A percentile compares a stretch with the other conserved stretches of the same genome.
Conservation (phyloP, 2,888 invertebrate genomes). For the Lordiphosa fenestrarum region DNA sequence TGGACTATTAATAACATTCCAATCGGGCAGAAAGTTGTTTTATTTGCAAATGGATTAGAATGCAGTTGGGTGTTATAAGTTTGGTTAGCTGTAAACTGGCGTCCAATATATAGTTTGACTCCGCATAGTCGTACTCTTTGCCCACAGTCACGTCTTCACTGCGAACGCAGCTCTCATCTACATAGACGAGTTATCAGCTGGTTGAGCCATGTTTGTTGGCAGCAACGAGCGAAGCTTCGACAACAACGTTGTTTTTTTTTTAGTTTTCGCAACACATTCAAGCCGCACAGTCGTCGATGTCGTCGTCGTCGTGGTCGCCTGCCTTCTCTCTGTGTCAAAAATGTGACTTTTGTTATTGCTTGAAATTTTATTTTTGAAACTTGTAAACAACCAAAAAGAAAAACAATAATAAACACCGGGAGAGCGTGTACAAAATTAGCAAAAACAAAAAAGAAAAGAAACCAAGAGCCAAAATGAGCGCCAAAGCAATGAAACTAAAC, state of each 20-base stretch:
- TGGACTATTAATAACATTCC: too few relatives aligned
- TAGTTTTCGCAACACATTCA: conserved; percentile 71
- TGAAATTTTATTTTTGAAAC: conserved; percentile 15
- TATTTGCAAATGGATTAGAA: too few relatives aligned
- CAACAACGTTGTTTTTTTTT: conserved; percentile 43
- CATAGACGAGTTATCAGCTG: conserved; percentile 13
- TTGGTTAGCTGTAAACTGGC: too few relatives aligned
- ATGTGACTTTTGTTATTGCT: conserved; percentile 28
- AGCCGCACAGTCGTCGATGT: conserved; percentile 59
- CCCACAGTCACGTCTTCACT: too few relatives aligned
- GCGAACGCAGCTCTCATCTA: not conserved
- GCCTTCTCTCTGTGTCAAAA: conserved; percentile 12
- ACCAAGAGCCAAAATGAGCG: conserved; percentile 67
- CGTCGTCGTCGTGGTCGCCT: conserved; percentile 8
- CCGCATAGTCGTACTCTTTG: too few relatives aligned
- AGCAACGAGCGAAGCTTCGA: conserved; percentile 15
- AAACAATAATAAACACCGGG: conserved; percentile 22
- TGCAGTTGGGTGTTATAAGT: too few relatives aligned
- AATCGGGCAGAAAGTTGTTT: too few relatives aligned
- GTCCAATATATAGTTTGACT: too few relatives aligned
- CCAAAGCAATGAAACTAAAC: conserved; percentile 77
- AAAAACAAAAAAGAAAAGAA: not conserved
- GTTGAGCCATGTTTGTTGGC: conserved; percentile 51
- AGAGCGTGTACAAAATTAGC: conserved; percentile 2
- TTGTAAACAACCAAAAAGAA: conserved; percentile 21